phyloP scores from a whole-genome alignment of 2,888 invertebrate species.

The Nephrotoma appendiculata region DNA sequence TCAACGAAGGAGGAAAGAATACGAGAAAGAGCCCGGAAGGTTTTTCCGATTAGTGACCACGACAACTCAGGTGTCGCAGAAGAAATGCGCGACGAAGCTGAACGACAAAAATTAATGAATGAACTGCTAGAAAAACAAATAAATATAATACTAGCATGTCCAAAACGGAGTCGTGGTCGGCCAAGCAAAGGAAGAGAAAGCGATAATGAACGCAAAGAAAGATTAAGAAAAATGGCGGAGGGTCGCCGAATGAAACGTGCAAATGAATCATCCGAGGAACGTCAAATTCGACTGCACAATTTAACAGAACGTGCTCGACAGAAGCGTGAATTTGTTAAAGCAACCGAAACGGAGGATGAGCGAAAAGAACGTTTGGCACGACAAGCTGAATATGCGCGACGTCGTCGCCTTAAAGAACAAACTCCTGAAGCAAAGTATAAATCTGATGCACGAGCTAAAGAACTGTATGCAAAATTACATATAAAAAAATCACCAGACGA shows the following conservation, averaged over 20 bases:
- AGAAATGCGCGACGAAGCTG: conserved; percentile 18
- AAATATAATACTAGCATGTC: conserved; percentile 25
- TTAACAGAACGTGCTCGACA: conserved; percentile 28
- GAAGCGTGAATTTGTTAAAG: conserved; percentile 28
- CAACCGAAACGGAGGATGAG: conserved; percentile 26
- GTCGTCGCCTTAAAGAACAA: conserved; percentile 27
- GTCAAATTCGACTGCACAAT: conserved; percentile 25
- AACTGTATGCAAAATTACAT: conserved; percentile 25
- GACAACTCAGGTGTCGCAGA: conserved; percentile 10
- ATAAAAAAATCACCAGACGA: neutral
- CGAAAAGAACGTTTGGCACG: conserved; percentile 27
- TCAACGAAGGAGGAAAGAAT: conserved; percentile 25
- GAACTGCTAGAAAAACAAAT: conserved; percentile 30
- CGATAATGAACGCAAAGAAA: conserved; percentile 27
- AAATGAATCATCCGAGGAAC: conserved; percentile 29
- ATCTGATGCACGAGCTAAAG: conserved; percentile 20
- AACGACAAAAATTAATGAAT: conserved; percentile 26
- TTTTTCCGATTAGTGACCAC: conserved; percentile 14
- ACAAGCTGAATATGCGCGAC: conserved; percentile 30
- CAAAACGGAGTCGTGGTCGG: conserved; percentile 19
- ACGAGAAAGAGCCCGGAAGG: conserved; percentile 30
- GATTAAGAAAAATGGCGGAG: conserved; percentile 30
- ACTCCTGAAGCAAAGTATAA: conserved; percentile 21
- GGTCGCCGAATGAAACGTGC: conserved; percentile 29
- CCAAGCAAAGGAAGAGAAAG: conserved; percentile 28